Evolutionary conservation across 2,113 vertebrate genomes (phyloP).

Genomic region (Hemicordylus capensis): DNA sequence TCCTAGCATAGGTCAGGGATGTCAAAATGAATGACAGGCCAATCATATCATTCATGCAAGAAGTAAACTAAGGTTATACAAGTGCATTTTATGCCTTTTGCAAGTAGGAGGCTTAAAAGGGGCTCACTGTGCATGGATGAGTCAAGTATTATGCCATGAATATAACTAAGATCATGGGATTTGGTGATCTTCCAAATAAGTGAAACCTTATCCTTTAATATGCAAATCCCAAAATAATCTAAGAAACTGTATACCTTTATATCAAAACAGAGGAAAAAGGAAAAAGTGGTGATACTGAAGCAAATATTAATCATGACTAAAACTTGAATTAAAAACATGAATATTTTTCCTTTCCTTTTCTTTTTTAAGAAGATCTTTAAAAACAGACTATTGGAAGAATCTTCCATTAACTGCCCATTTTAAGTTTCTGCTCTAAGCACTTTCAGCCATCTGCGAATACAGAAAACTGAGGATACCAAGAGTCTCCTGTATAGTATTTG

Average conservation of each 20-base stretch:
- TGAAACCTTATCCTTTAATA: neutral
- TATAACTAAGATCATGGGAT: neutral
- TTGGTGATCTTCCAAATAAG: neutral
- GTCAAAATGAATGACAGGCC: neutral
- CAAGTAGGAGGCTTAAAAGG: neutral
- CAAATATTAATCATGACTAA: neutral
- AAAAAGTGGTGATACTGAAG: neutral
- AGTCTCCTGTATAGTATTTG: too few species aligned
- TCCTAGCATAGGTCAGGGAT: neutral
- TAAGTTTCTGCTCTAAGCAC: neutral
- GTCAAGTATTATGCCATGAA: neutral
- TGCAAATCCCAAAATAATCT: neutral
- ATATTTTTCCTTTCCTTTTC: too few species aligned
- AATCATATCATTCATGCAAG: neutral
- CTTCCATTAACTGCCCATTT: neutral
- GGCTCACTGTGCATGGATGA: neutral
- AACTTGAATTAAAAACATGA: neutral
- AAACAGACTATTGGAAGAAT: neutral
- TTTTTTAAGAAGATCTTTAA: neutral
- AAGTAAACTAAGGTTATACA: neutral
- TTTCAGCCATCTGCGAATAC: too few species aligned
- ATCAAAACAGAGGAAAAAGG: neutral
- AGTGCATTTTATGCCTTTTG: neutral
- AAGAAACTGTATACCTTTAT: neutral
- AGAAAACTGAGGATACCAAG: too few species aligned